A percentile compares a stretch with the other conserved stretches of the same genome.
Conservation (phyloP, 2,113 vertebrate genomes). For the Cercocebus atys region DNA sequence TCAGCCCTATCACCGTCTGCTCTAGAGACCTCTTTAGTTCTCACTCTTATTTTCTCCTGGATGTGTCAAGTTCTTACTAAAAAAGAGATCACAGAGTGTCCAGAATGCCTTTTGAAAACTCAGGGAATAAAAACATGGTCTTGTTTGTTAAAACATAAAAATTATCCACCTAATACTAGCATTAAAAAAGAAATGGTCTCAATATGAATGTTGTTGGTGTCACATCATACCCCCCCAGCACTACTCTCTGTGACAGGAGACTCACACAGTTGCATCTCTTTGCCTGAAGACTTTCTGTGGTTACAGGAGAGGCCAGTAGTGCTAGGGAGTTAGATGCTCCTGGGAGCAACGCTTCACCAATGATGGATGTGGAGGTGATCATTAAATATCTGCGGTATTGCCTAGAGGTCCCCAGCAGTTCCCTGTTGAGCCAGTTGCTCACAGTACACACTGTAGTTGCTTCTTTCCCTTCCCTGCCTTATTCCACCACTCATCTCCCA, state of each 20-base stretch:
- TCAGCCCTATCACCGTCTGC: constrained; percentile 4
- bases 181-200: background rate
- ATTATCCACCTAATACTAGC: background rate
- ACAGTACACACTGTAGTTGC: background rate
- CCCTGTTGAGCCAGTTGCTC: background rate
- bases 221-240: background rate
- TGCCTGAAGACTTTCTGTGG: background rate
- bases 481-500: background rate
- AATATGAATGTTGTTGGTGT: background rate
- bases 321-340: background rate
- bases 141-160: background rate
- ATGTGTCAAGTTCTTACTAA: constrained; percentile 3
- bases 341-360: background rate
- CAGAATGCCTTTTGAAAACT: background rate
- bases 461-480: background rate
- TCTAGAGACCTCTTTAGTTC: constrained; percentile 1
- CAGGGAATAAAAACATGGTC: background rate
- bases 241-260: background rate
- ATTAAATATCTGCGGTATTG: background rate
- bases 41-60: background rate
- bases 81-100: background rate
- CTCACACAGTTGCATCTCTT: background rate
- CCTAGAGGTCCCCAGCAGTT: background rate
- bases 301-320: background rate
- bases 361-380: background rate